phyloP scores from a whole-genome alignment of 2,888 invertebrate species.

The Leptopilina myrica region DNA sequence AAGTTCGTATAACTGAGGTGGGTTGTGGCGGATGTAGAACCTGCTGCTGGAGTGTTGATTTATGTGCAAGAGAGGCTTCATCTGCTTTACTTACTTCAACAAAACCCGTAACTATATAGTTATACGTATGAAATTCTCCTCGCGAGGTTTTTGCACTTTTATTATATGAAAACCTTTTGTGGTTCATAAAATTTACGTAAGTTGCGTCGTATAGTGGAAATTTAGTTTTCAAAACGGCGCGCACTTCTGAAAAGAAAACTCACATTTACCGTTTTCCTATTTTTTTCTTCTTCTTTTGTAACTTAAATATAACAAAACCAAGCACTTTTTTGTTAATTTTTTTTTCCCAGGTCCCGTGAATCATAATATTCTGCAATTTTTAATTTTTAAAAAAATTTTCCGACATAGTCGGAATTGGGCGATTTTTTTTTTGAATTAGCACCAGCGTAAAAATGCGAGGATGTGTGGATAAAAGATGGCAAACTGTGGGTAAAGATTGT shows the following conservation, averaged over 20 bases:
- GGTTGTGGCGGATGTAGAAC: conserved; percentile 26
- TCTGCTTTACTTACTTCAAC: conserved; percentile 21
- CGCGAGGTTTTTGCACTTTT: background rate
- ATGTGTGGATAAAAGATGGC: too few species aligned
- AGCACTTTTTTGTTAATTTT: background rate
- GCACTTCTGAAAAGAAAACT: background rate
- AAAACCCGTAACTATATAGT: conserved; percentile 15
- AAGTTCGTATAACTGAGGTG: conserved; percentile 33
- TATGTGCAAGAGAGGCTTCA: conserved; percentile 30
- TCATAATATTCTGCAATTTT: background rate
- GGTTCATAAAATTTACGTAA: conserved; percentile 30
- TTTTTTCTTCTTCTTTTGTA: background rate
- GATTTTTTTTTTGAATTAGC: too few species aligned
- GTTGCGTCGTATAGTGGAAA: background rate
- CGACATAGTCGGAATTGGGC: too few species aligned
- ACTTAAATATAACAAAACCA: background rate
- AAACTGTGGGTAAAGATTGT: too few species aligned
- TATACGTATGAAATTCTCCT: conserved; percentile 1
- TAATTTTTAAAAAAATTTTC: too few species aligned
- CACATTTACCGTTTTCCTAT: background rate
- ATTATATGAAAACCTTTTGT: conserved; percentile 7
- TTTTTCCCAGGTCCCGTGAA: background rate
- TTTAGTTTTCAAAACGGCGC: background rate
- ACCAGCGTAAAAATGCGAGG: too few species aligned
- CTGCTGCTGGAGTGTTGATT: conserved; percentile 29